These are phyloP conservation scores for Monochamus saltuarius DNA, from an alignment of 1,140 invertebrate species.

Conservation along the genomic window DNA sequence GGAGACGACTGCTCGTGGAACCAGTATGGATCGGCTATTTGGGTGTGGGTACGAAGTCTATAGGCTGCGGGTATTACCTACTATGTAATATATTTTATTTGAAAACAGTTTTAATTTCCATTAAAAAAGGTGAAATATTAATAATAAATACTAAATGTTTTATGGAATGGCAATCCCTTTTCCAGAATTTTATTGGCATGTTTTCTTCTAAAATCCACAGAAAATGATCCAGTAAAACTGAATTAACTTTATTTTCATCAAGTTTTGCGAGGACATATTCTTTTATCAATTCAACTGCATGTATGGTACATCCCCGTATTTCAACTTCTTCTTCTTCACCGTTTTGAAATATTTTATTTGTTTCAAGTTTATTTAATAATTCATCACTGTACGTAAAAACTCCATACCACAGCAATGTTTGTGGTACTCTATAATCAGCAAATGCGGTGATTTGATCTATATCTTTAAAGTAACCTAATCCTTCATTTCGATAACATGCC, in stretches of 20 bases:
- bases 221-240: slow-evolving; percentile 83
- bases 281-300: slow-evolving; percentile 75
- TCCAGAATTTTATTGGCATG: slow-evolving; percentile 65
- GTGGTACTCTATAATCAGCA: slow-evolving; percentile 95
- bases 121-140: slow-evolving; percentile 54
- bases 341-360: slow-evolving; percentile 68
- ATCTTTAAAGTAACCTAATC: slow-evolving; percentile 79
- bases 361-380: slow-evolving; percentile 67
- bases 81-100: no score
- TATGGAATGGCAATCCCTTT: slow-evolving; percentile 83
- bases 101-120: neutral
- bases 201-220: slow-evolving; percentile 85
- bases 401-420: slow-evolving; percentile 84
- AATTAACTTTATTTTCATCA: slow-evolving; percentile 59
- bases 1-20: no score
- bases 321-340: slow-evolving; percentile 83
- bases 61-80: no score
- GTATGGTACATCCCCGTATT: slow-evolving; percentile 90
- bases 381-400: slow-evolving; percentile 76
- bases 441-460: slow-evolving; percentile 93
- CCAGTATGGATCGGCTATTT: no score
- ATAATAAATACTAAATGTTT: slow-evolving; percentile 86
- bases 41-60: no score
- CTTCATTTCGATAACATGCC: slow-evolving; percentile 79
- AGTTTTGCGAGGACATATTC: slow-evolving; percentile 58